Evolutionary conservation across 2,888 invertebrate species (phyloP).

Genomic region (Troglohyphantes excavatus): DNA sequence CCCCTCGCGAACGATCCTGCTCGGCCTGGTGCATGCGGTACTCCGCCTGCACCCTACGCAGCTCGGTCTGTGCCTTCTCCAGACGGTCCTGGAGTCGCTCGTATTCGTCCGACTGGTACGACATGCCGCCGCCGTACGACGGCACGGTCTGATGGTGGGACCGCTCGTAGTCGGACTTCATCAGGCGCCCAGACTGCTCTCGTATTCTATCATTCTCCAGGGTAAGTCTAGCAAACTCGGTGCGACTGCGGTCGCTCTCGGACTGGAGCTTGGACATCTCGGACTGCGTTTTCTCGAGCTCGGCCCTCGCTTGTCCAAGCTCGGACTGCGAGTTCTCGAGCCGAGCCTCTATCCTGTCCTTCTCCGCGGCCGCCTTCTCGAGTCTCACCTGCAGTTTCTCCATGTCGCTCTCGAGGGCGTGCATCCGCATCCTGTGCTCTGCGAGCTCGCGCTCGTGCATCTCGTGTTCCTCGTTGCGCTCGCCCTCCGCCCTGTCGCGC

Average conservation of each 20-base stretch:
- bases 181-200: conserved; percentile 86
- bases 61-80: conserved; percentile 91
- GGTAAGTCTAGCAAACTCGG: conserved; percentile 85
- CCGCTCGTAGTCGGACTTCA: conserved; percentile 81
- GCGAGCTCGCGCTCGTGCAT: conserved; percentile 95
- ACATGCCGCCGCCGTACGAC: conserved; percentile 42
- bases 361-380: conserved; percentile 94
- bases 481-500: conserved; percentile 96
- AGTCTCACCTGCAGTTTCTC: conserved; percentile 85
- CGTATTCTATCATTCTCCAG: conserved; percentile 91
- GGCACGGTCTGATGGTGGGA: too few relatives aligned
- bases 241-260: conserved; percentile 92
- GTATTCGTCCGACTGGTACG: conserved; percentile 84
- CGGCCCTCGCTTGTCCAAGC: conserved; percentile 96
- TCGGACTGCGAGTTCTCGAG: conserved; percentile 96
- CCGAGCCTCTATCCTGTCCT: conserved; percentile 94
- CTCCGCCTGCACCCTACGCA: conserved; percentile 94
- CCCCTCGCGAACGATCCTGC: conserved; percentile 87
- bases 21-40: conserved; percentile 95
- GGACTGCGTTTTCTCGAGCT: conserved; percentile 93
- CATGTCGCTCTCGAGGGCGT: conserved; percentile 92
- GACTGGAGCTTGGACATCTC: conserved; percentile 95
- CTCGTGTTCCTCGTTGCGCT: conserved; percentile 97
- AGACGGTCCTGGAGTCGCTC: conserved; percentile 89
- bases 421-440: conserved; percentile 96